A percentile compares a stretch with the other conserved stretches of the same genome.
Conservation (phyloP, 1,140 invertebrate genomes). For the Drosophila ambigua region DNA sequence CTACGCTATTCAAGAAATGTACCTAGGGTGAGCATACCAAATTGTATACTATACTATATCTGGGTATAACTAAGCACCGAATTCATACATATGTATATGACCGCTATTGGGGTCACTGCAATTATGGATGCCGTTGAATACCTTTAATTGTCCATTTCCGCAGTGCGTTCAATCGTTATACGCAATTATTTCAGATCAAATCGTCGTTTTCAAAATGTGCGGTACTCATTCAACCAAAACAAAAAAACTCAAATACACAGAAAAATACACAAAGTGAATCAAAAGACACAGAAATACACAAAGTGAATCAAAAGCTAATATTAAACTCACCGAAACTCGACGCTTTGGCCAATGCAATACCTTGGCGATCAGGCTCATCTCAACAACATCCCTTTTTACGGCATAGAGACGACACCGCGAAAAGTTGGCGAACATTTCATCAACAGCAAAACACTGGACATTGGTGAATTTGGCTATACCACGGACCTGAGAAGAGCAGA, state of each 20-base stretch:
- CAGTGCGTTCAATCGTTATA: no score
- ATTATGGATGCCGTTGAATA: no score
- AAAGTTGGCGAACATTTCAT: conserved; percentile 51
- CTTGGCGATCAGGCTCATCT: conserved; percentile 48
- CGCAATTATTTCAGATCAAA: no score
- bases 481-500: conserved; percentile 28
- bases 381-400: conserved; percentile 69
- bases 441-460: conserved; percentile 52
- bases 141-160: no score
- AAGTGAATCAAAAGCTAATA: neutral
- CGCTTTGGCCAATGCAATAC: conserved; percentile 46
- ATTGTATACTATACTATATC: no score
- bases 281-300: neutral
- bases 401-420: conserved; percentile 63
- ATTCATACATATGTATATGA: no score
- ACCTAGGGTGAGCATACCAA: no score
- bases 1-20: no score
- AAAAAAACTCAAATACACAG: neutral
- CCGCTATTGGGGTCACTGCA: no score
- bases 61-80: no score
- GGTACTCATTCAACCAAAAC: neutral
- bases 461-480: conserved; percentile 71
- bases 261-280: no score
- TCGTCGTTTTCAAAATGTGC: no score
- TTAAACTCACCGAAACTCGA: conserved; percentile 56